These are phyloP conservation scores for Melieria omissa DNA, from an alignment of 2,888 invertebrate genomes.

Conservation along the genomic window DNA sequence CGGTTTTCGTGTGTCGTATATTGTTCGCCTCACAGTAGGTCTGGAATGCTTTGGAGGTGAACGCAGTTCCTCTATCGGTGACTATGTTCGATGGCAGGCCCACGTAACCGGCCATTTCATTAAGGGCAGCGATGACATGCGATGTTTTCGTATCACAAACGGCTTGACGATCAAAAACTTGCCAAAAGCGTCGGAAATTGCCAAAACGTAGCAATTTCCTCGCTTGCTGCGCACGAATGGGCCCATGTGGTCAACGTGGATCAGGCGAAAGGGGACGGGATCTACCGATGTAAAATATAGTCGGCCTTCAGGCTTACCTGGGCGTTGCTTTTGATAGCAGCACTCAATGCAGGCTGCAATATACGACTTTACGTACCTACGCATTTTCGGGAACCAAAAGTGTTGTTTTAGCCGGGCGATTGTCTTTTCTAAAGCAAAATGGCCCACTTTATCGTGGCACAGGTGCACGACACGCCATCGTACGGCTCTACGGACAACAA, in stretches of 20 bases:
- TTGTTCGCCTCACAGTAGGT: constrained; percentile 42
- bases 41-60: too few species aligned
- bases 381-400: constrained; percentile 64
- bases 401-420: constrained; percentile 34
- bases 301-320: constrained; percentile 40
- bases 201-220: constrained; percentile 25
- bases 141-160: constrained; percentile 48
- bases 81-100: too few species aligned
- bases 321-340: constrained; percentile 53
- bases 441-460: constrained; percentile 35
- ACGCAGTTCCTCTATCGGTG: too few species aligned
- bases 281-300: too few species aligned
- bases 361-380: constrained; percentile 58
- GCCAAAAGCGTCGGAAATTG: constrained; percentile 29
- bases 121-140: constrained; percentile 43
- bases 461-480: constrained; percentile 29
- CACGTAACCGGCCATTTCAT: too few species aligned
- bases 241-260: constrained; percentile 36
- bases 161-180: constrained; percentile 20
- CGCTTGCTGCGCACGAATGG: too few species aligned
- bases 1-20: constrained; percentile 48
- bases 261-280: constrained; percentile 15
- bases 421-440: constrained; percentile 26
- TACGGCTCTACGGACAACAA: constrained; percentile 34
- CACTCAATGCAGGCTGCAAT: constrained; percentile 61